phyloP scores from a whole-genome alignment of 1,140 invertebrate species.

The Drosophila parvula region DNA sequence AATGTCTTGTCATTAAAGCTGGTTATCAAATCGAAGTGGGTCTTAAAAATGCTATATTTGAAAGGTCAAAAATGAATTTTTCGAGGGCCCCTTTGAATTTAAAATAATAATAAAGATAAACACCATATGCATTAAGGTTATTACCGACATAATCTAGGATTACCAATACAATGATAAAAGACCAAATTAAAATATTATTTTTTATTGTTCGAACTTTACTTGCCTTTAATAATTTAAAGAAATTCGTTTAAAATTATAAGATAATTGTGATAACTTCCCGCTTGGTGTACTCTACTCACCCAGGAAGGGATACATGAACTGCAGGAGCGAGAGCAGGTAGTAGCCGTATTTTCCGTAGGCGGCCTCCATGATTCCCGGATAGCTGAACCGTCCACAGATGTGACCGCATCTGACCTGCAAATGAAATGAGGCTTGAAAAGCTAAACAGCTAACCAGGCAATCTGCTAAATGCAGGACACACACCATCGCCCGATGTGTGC shows the following conservation, averaged over 20 bases:
- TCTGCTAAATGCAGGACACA: constrained; percentile 10
- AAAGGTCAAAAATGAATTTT: neutral
- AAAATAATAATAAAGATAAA: constrained; percentile 7
- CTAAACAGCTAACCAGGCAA: constrained; percentile 6
- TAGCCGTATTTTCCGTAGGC: constrained; percentile 93
- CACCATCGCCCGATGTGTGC: constrained; percentile 1
- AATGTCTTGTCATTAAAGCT: constrained; percentile 13
- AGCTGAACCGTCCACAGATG: constrained; percentile 92
- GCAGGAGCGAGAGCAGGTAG: constrained; percentile 90
- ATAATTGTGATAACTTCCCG: neutral
- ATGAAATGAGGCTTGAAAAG: constrained; percentile 38
- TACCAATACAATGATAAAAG: too few relatives aligned
- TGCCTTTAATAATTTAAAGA: neutral
- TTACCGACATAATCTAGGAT: neutral
- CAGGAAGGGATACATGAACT: constrained; percentile 94
- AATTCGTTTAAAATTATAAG: neutral
- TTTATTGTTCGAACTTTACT: neutral
- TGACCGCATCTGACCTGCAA: constrained; percentile 87
- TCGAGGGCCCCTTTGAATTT: neutral
- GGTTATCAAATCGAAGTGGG: constrained; percentile 7
- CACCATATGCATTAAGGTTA: neutral
- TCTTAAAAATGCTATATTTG: constrained; percentile 1
- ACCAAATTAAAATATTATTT: too few relatives aligned
- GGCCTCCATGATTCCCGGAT: constrained; percentile 93
- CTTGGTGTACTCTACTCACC: constrained; percentile 86